phyloP scores from a whole-genome alignment of 2,113 vertebrate genomes.

The Ovibos moschatus region DNA sequence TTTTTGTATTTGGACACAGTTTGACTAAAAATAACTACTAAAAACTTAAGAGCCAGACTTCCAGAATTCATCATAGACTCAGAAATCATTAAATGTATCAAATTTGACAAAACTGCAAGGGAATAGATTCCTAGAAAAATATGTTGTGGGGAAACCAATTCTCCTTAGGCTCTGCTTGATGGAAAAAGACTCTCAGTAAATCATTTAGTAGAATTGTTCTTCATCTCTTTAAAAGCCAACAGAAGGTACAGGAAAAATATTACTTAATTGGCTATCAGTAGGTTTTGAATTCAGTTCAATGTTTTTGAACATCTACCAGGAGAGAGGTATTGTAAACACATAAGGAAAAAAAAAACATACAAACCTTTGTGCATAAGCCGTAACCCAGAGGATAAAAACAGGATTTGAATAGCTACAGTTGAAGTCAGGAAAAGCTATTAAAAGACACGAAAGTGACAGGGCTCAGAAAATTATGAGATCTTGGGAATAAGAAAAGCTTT shows the following conservation, averaged over 20 bases:
- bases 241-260: not conserved
- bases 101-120: not conserved
- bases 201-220: not conserved
- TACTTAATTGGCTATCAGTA: not conserved
- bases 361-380: not conserved
- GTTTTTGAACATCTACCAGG: not conserved
- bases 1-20: not conserved
- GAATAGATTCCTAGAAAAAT: not conserved
- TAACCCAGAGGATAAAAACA: not conserved
- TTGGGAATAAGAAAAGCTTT: not conserved
- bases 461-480: not conserved
- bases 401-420: not conserved
- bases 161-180: not conserved
- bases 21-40: conserved; percentile 1
- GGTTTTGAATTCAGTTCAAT: not conserved
- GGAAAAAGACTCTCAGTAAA: not conserved
- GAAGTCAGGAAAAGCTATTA: not conserved
- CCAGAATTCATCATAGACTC: not conserved
- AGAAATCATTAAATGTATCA: conserved; percentile 24
- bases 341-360: not conserved
- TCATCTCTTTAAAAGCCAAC: not conserved
- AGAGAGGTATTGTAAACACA: not conserved
- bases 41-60: conserved; percentile 3
- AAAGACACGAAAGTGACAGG: not conserved
- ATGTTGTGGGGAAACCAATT: not conserved